Evolutionary conservation across 2,113 vertebrate species (phyloP), one percentile per base, ranked within the genome.

Genomic region (Pituophis catenifer): DNA sequence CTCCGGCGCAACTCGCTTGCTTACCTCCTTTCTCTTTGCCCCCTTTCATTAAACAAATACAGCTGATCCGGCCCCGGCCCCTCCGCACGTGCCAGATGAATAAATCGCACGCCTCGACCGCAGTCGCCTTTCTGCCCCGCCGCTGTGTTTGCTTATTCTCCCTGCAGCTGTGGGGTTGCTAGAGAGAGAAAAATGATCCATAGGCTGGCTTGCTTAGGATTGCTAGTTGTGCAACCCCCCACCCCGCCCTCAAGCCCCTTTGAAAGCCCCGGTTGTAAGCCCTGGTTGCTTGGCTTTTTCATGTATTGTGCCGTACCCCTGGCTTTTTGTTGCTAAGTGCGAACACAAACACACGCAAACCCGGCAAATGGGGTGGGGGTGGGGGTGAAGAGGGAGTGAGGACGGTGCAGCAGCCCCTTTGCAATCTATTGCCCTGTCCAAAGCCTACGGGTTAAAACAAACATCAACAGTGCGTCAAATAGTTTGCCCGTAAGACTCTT

Each of bases 11-110:
- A 96, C 95, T 96, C 95, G 95, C 96, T 95, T 94, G 95, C 96
- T 97, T 95, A 93, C 97, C 92, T 96, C 89, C 95, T 94, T 97
- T 97, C 96, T 44, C 93, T 96, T 96, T 92, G 88, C 91, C 94
- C 96, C 96, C 92, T 97, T 97, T 96, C 95, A 97, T 96, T 96
- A 96, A 97, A 96, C 97, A 98, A 98, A 98, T 97, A 98, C 98
- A 98, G 98, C 98, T 98, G 98, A 98, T 97, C 96, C 96, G 96
- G 95, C 95, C 57, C 95, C 86, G 95, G 93, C 94, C 95, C 93
- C 93, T 95, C 94, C 95, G 98, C 98, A 97, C 98, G 98, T 98
- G 98, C 98, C 93, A 90, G 93, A 96, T 96, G 96, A 97, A 97
- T 97, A 97, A 97, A 97, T 95, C 62, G 88, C 17, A 92, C n/a